Evolutionary conservation across 2,797 vertebrate genomes (phyloP), one percentile per base, ranked within the genome.

Genomic region (Chlorospingus semifuscus): DNA sequence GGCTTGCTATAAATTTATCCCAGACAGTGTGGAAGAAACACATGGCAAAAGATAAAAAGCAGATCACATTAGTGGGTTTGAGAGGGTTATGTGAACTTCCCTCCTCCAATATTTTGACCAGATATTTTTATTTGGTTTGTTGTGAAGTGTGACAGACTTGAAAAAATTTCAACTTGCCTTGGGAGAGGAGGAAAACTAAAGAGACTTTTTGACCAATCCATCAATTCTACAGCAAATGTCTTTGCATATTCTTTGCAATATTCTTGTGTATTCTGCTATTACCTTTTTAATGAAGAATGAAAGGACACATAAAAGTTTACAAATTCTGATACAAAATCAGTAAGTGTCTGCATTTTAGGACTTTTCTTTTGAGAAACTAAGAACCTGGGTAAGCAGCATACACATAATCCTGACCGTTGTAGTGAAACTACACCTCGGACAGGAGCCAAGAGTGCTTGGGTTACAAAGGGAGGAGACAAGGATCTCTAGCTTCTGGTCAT

Each of bases 11-110:
- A 78, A 89, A 64, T 15, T 87, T 65, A 49, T 66, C 42, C 50
- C 59, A 65, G 17, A 53, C 4, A 64, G 1, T 29, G 44, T 49
- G 24, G n/a, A 87, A 84, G 42, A 87, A 81, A 84, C 12, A 68
- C 6, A 18, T 26, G n/a, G 39, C 12, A 76, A 93, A 84, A 72
- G 34, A 69, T 20, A 81, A 92, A 93, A 94, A 91, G 26, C 11
- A 41, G 53, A 50, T 65, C 50, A 36, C 9, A 26, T 84, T 71
- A 57, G 36, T 49, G 42, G 10, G 8, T 72, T 82, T 75, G 32
- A 56, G 37, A 64, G 8, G 19, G 12, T 63, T 93, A 9, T 65
- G 27, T 63, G 30, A 50, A 72, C 47, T 91, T 87, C 13, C 17
- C 6, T 75, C 34, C 64, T 64, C 36, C 44, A 39, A 13, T 55